Evolutionary conservation across 2,113 vertebrate species (phyloP).

Genomic region (Mola mola): DNA sequence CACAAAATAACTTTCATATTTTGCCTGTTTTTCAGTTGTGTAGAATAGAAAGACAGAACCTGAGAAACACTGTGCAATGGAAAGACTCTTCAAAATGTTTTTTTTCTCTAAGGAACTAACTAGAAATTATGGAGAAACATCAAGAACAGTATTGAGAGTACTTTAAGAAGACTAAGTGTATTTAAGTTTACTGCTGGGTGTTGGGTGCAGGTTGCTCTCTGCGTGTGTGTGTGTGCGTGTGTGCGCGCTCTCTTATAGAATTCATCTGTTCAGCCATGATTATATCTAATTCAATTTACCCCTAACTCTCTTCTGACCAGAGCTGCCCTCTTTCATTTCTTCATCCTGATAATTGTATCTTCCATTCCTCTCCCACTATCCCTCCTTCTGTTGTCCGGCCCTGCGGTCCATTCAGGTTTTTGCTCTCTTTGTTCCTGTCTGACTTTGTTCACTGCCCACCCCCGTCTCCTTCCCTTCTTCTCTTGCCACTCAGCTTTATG

Average conservation of each 20-base stretch:
- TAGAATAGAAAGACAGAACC: too few species aligned
- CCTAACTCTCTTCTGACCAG: conserved; percentile 42
- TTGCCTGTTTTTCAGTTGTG: too few species aligned
- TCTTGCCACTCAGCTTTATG: conserved; percentile 68
- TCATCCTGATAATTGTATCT: conserved; percentile 58
- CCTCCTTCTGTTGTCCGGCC: not conserved
- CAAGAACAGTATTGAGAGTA: too few species aligned
- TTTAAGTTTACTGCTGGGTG: too few species aligned
- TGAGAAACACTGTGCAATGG: too few species aligned
- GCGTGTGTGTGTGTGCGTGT: conserved; percentile 19
- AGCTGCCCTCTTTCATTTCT: conserved; percentile 54
- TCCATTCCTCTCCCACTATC: conserved; percentile 24
- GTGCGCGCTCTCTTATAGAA: conserved; percentile 42
- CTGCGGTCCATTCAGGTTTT: conserved; percentile 37
- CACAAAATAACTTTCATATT: too few species aligned
- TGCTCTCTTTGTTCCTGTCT: conserved; percentile 19
- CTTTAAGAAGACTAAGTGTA: too few species aligned
- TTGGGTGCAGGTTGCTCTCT: conserved; percentile 18
- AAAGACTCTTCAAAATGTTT: too few species aligned
- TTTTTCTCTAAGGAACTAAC: too few species aligned
- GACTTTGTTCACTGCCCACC: conserved; percentile 2
- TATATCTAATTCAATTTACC: conserved; percentile 71
- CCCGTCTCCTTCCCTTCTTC: conserved; percentile 7
- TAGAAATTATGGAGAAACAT: too few species aligned
- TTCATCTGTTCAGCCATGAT: conserved; percentile 62